Conservation (phyloP, 1,140 invertebrate species). For the Cyclina sinensis region DNA sequence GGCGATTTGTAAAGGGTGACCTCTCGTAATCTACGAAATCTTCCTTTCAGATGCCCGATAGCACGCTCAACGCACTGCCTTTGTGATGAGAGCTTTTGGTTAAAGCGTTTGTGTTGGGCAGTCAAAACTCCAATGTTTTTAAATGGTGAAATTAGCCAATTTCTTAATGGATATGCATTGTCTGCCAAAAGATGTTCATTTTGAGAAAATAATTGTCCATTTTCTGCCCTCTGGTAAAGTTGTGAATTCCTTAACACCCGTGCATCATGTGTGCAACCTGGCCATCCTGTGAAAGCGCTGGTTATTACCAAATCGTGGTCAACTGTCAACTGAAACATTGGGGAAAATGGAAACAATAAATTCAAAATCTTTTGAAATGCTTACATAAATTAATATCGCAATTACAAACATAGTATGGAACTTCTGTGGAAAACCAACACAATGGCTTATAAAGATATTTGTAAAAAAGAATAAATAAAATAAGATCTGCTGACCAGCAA, state of each 20-base stretch:
- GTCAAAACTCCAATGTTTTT: slow-evolving; percentile 49
- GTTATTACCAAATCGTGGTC: slow-evolving; percentile 48
- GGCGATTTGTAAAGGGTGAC: neutral
- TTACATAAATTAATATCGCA: neutral
- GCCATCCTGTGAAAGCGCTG: slow-evolving; percentile 57
- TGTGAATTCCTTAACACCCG: slow-evolving; percentile 50
- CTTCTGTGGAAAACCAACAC: neutral
- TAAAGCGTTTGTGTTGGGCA: slow-evolving; percentile 45
- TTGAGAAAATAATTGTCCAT: neutral
- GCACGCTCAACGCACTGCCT: slow-evolving; percentile 47
- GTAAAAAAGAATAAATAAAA: neutral
- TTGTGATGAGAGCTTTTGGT: neutral
- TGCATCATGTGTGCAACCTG: slow-evolving; percentile 64
- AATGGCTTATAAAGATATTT: neutral
- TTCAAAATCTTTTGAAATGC: neutral
- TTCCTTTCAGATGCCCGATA: slow-evolving; percentile 61
- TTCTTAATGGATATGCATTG: slow-evolving; percentile 47
- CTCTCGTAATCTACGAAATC: slow-evolving; percentile 46
- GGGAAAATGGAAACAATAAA: neutral
- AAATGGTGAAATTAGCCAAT: slow-evolving; percentile 58
- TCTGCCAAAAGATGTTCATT: slow-evolving; percentile 42
- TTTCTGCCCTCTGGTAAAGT: slow-evolving; percentile 39
- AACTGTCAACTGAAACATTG: slow-evolving; percentile 37
- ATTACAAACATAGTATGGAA: neutral
- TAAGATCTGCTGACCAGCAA: neutral